Evolutionary conservation across 2,113 vertebrate species (phyloP).

Genomic region (Pitta sordida): DNA sequence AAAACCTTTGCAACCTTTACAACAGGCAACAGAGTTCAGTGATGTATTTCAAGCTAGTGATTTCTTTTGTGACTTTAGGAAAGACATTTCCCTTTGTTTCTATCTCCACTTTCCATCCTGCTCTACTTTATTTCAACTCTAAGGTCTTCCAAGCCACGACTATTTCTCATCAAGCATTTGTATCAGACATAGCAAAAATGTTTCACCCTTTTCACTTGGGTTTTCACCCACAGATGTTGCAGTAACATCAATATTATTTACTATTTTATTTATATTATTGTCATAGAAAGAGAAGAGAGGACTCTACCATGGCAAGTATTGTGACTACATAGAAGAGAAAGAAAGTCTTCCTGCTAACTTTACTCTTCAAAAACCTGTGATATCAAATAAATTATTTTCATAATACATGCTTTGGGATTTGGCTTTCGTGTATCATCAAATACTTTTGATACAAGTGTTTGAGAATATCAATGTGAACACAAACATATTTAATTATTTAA

Average conservation of each 20-base stretch:
- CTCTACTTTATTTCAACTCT: not conserved
- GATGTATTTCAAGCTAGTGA: not conserved
- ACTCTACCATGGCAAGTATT: not conserved
- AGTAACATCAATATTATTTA: not conserved
- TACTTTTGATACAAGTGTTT: too few species aligned
- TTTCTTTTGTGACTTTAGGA: not conserved
- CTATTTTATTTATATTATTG: not conserved
- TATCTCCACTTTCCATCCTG: not conserved
- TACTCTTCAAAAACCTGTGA: not conserved
- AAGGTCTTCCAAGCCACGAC: not conserved
- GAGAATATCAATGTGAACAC: not conserved
- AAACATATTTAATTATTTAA: not conserved
- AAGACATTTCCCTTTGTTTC: not conserved
- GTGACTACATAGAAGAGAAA: not conserved
- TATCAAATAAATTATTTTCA: not conserved
- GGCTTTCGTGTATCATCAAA: not conserved
- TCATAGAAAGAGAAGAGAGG: not conserved
- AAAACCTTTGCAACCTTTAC: accelerated
- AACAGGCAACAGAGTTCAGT: accelerated
- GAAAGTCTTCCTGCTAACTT: not conserved
- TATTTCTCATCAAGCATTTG: not conserved
- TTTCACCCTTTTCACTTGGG: not conserved
- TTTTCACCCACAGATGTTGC: not conserved
- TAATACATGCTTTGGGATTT: not conserved
- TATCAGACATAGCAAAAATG: not conserved